Evolutionary conservation across 2,113 vertebrate genomes (phyloP).

Genomic region (Talpa occidentalis): DNA sequence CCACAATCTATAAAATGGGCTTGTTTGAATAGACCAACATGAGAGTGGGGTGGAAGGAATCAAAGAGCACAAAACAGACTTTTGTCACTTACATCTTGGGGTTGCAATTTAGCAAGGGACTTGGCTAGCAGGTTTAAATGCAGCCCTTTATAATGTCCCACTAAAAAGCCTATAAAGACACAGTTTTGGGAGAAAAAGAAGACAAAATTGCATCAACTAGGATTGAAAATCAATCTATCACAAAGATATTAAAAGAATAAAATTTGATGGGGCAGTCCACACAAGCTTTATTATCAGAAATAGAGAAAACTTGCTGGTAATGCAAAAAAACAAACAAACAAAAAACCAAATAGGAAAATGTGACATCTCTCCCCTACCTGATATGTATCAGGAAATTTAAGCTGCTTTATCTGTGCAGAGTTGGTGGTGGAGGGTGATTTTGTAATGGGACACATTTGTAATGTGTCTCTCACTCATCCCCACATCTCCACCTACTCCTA

Average conservation of each 20-base stretch:
- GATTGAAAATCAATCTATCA: conserved; percentile 30
- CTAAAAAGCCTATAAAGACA: not conserved
- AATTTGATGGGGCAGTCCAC: not conserved
- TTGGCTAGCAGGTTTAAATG: not conserved
- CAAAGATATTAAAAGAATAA: not conserved
- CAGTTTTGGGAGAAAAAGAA: not conserved
- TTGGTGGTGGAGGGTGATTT: not conserved
- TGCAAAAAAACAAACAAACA: not conserved
- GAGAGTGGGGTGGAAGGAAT: not conserved
- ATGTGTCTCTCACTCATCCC: not conserved
- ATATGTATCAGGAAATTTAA: not conserved
- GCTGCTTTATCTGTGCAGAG: not conserved
- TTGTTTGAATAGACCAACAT: not conserved
- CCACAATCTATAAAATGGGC: conserved; percentile 49
- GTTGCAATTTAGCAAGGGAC: not conserved
- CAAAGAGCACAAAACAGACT: not conserved
- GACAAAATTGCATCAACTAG: conserved; percentile 20
- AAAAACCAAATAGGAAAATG: not conserved
- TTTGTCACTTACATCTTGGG: not conserved
- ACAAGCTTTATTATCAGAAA: conserved; percentile 10
- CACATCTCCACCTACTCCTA: not conserved
- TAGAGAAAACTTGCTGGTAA: not conserved
- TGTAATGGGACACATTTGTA: not conserved
- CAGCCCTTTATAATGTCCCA: not conserved
- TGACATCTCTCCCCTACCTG: not conserved